Evolutionary conservation across 2,888 invertebrate species (phyloP), one percentile per base, ranked within the genome.

Genomic region (Drosophila diplacantha): DNA sequence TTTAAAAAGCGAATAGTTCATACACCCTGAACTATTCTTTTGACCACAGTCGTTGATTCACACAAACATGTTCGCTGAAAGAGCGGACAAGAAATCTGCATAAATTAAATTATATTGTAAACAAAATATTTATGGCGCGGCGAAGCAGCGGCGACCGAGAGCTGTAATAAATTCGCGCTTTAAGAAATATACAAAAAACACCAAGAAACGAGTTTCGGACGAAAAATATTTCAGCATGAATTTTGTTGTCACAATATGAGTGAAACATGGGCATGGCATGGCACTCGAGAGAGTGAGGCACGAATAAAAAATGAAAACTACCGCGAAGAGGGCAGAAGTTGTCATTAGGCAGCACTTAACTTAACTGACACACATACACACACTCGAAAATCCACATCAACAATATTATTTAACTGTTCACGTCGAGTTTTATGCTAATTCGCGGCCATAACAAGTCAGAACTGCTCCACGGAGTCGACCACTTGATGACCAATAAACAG

Each of bases 61-160:
- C 39, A 59, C 50, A 59, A 59, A 46, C 62, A 29, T 58, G 60
- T 35, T 35, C 44, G 35, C 62, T 71, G 64, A 65, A 72, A 68
- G 73, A 65, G 75, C 58, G 58, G 55, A 60, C 67, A 65, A 81
- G 55, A 83, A 71, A 81, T 69, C 69, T 69, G 83, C 85, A 85
- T 85, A 85, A 84, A 81, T 81, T 84, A 85, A 81, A 71, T 72
- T 67, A 82, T 73, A 84, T 77, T 84, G 80, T 84, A 85, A 82
- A 85, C 83, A 85, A 81, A 84, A 84, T 84, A 73, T 81, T 82
- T 84, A 85, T 84, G 85, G 71, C 69, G 56, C 83, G 69, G 62
- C 71, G 61, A 60, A 56, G 73, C 46, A 43, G 49, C 55, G 37
- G 26, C 55, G 51, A 39, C 47, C 70, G 47, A 69, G 54, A 71